Evolutionary conservation across 2,888 invertebrate species (phyloP).

Genomic region (Agrochola lychnidis): DNA sequence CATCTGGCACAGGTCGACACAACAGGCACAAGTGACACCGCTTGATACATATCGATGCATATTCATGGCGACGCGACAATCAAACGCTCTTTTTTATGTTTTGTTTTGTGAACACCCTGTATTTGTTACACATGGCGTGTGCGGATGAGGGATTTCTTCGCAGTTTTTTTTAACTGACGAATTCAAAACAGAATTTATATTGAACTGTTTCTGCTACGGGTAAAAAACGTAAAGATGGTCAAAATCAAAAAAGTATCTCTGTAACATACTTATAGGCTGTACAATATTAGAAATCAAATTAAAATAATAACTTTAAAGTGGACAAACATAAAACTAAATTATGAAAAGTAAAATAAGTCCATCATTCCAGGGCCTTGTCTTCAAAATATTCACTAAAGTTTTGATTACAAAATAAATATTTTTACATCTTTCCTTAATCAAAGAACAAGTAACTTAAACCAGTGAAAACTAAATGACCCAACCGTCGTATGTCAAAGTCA

Average conservation of each 20-base stretch:
- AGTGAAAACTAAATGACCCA: background rate
- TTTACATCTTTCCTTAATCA: background rate
- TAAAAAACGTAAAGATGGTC: too few species aligned
- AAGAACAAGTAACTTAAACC: background rate
- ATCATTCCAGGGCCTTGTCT: background rate
- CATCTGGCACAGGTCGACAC: conserved; percentile 54
- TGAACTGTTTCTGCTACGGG: background rate
- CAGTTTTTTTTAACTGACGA: background rate
- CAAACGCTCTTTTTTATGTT: conserved; percentile 75
- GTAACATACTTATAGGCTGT: background rate
- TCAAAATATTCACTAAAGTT: background rate
- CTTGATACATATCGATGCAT: conserved; percentile 79
- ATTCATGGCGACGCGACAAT: conserved; percentile 80
- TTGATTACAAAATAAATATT: background rate
- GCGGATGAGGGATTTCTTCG: conserved; percentile 14
- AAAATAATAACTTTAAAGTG: background rate
- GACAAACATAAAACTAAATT: background rate
- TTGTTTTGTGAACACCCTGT: conserved; percentile 65
- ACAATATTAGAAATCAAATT: background rate
- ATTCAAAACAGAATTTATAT: background rate
- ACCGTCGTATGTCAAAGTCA: background rate
- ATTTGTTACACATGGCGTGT: conserved; percentile 51
- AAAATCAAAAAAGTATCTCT: background rate
- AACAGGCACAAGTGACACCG: conserved; percentile 60
- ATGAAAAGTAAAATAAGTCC: background rate